Evolutionary conservation across 2,113 vertebrate genomes (phyloP).

Genomic region (Ondatra zibethicus): DNA sequence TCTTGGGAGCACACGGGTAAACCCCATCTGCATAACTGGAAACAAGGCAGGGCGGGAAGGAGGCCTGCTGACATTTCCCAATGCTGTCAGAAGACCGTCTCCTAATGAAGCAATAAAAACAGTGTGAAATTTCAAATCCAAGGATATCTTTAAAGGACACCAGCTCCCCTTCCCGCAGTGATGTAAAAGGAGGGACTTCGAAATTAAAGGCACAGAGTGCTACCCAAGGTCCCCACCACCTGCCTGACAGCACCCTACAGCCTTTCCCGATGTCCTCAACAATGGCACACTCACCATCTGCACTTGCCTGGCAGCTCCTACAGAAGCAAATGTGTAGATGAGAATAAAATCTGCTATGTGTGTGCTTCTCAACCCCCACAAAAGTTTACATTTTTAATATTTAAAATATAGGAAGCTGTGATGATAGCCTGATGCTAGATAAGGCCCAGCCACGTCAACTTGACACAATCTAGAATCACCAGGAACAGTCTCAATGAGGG

Average conservation of each 20-base stretch:
- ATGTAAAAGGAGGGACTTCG: not conserved
- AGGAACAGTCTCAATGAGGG: not conserved
- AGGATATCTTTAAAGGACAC: not conserved
- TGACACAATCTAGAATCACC: not conserved
- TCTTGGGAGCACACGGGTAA: not conserved
- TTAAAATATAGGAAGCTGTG: not conserved
- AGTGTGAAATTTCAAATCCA: not conserved
- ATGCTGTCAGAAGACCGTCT: fast-evolving
- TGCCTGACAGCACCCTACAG: fast-evolving
- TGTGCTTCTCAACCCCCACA: not conserved
- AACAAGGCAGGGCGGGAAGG: not conserved
- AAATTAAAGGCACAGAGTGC: fast-evolving
- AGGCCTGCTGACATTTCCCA: not conserved
- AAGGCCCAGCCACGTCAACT: not conserved
- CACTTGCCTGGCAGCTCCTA: not conserved
- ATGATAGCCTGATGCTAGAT: not conserved
- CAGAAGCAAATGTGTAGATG: fast-evolving
- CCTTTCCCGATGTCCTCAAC: fast-evolving
- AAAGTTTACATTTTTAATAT: not conserved
- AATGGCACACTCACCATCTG: fast-evolving
- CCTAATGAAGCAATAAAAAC: constrained; percentile 36
- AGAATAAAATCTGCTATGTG: not conserved
- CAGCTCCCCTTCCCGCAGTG: not conserved
- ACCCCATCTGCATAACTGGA: not conserved
- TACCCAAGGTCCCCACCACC: fast-evolving